phyloP scores from a whole-genome alignment of 2,113 vertebrate genomes.

The Anthoscopus minutus region DNA sequence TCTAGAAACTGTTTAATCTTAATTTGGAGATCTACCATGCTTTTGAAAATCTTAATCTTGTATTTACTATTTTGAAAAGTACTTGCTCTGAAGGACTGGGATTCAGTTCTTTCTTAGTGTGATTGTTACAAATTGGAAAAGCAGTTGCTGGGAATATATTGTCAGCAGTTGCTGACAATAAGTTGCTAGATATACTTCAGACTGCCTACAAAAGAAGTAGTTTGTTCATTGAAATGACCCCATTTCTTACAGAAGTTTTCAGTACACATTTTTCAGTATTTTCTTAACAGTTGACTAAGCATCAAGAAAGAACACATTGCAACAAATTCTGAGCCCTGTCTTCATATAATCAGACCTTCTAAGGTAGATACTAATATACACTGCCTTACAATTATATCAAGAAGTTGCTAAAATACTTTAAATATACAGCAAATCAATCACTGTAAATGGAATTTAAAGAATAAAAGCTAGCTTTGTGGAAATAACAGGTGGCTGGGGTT shows the following conservation, averaged over 20 bases:
- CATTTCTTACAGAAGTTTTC: slow-evolving; percentile 27
- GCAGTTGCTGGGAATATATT: not conserved
- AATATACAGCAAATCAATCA: slow-evolving; percentile 68
- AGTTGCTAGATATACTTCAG: not conserved
- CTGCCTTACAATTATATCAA: slow-evolving; percentile 52
- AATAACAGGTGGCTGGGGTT: slow-evolving; percentile 39
- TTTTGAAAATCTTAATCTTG: not conserved
- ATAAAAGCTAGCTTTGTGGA: slow-evolving; percentile 42
- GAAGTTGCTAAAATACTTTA: slow-evolving; percentile 74
- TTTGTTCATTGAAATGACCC: not conserved
- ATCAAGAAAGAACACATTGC: slow-evolving; percentile 70
- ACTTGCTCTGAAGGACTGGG: not conserved
- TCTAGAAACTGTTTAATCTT: not conserved
- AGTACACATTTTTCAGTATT: slow-evolving; percentile 7
- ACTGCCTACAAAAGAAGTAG: not conserved
- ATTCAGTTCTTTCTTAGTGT: not conserved
- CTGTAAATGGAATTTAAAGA: slow-evolving; percentile 68
- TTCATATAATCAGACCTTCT: slow-evolving; percentile 76
- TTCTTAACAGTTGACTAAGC: slow-evolving; percentile 64
- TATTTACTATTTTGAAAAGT: not conserved
- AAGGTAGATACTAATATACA: slow-evolving; percentile 71
- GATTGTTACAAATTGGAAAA: not conserved
- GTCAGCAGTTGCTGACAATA: too few species aligned
- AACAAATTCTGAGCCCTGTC: slow-evolving; percentile 74
- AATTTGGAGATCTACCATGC: not conserved